Evolutionary conservation across 2,888 invertebrate genomes (phyloP), one percentile per base, ranked within the genome.

Genomic region (Drosophila testacea): DNA sequence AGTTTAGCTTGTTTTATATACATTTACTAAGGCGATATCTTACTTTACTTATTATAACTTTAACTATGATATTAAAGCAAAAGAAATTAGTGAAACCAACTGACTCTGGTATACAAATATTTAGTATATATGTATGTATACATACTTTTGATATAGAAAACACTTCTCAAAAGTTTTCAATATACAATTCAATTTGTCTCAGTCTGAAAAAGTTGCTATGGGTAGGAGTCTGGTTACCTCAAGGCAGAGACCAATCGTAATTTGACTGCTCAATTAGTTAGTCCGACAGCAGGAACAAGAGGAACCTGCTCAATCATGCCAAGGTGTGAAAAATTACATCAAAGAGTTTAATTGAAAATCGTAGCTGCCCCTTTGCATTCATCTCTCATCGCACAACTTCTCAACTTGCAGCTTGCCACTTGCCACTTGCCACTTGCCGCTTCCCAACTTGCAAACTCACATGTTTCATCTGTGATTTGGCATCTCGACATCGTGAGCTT

Each of bases 261-360:
- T 32, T 63, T 73, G 73, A 77, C 77, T 63, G 63, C 77, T 77
- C 77, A 77, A 77, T 77, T 77, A 73, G 77, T 46, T 60, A 22
- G 51, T 28, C 50, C n/a, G 39, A 55, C 27, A 47, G 42, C 13
- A 27, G 10, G n/a, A 10, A 28, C 34, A 47, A 41, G 39, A 57
- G 32, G 42, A 54, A 16, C 46, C 51, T 28, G 47, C n/a, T 36
- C 47, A 54, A 39, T 59, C 34, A 55, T 42, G 51, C 27, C 46
- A 59, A 84, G 80, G 85, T 86, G 86, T 75, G 73, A 81, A 79
- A 69, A 69, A 56, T 62, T 59, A 57, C 67, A 62, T 75, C 55
- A 73, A 62, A 74, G 65, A 74, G 71, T 74, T 84, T 83, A 83
- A 83, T 83, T 83, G 83, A 85, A 83, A 85, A 66, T 44, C 55